These are phyloP conservation scores for Chrysodeixis includens DNA, from an alignment of 2,888 invertebrate genomes.

Conservation along the genomic window DNA sequence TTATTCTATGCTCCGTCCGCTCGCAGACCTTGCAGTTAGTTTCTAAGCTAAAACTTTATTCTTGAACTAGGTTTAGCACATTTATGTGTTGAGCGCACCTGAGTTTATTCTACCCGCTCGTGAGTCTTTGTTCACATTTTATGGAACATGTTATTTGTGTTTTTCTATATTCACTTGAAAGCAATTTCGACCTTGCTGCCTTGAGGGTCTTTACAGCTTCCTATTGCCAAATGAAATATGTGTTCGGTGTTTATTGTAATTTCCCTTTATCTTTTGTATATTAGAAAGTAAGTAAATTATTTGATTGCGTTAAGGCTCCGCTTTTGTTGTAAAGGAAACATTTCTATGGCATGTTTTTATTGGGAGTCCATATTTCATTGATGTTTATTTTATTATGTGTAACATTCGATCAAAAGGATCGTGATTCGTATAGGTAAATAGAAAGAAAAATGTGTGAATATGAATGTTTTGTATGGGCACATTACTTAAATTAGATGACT, in stretches of 20 bases:
- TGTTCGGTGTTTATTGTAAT: constrained; percentile 35
- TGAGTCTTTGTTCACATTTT: constrained; percentile 32
- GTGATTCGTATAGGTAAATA: neutral
- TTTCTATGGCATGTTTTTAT: neutral
- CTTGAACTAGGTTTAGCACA: constrained; percentile 39
- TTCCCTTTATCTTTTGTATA: constrained; percentile 23
- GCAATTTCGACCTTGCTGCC: constrained; percentile 46
- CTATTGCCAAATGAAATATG: constrained; percentile 38
- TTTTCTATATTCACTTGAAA: constrained; percentile 34
- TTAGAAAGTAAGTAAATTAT: constrained; percentile 22
- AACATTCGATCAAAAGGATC: constrained; percentile 1
- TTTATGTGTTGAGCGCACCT: constrained; percentile 45
- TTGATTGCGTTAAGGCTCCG: constrained; percentile 13
- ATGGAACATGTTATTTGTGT: constrained; percentile 22
- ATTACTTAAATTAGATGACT: neutral
- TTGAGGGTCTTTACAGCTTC: constrained; percentile 34
- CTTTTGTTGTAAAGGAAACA: constrained; percentile 6
- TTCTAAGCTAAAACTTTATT: constrained; percentile 47
- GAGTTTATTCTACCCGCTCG: constrained; percentile 24
- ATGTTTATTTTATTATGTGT: constrained; percentile 3
- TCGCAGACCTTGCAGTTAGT: constrained; percentile 42
- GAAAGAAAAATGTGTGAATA: neutral
- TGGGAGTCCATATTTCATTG: constrained; percentile 3
- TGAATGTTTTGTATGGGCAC: neutral
- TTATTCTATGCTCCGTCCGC: constrained; percentile 47